Conservation (phyloP, 2,888 invertebrate species). For the Phortica magna region DNA sequence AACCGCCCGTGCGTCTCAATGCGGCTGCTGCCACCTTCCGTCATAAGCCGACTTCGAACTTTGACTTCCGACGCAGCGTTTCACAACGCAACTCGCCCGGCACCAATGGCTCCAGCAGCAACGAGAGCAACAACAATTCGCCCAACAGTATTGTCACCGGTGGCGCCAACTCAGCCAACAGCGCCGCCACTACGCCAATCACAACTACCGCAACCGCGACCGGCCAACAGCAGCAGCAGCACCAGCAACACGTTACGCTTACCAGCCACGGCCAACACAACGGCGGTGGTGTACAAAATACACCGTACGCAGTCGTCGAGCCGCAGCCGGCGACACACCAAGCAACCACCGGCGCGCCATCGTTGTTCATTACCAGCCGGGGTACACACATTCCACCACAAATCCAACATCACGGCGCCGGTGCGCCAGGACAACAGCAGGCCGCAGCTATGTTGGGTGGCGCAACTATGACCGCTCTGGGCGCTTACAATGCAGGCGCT, state of each 20-base stretch:
- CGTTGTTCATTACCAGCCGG: conserved; percentile 73
- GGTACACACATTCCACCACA: conserved; percentile 77
- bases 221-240: conserved; percentile 39
- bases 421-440: conserved; percentile 61
- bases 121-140: conserved; percentile 78
- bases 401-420: conserved; percentile 67
- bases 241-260: conserved; percentile 47
- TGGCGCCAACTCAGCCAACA: conserved; percentile 33
- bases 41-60: conserved; percentile 73
- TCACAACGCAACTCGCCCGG: conserved; percentile 78
- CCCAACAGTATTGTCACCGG: conserved; percentile 74
- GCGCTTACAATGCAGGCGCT: conserved; percentile 78
- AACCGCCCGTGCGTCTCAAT: conserved; percentile 71
- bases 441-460: conserved; percentile 66
- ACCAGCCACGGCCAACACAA: neutral
- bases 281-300: conserved; percentile 47
- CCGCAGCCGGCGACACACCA: conserved; percentile 50
- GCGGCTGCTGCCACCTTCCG: conserved; percentile 71
- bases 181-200: conserved; percentile 45
- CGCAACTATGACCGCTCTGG: conserved; percentile 73
- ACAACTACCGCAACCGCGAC: conserved; percentile 45
- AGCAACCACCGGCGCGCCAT: conserved; percentile 63
- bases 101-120: conserved; percentile 73
- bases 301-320: conserved; percentile 63
- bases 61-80: conserved; percentile 73